phyloP scores from a whole-genome alignment of 2,113 vertebrate species.

The Vombatus ursinus region DNA sequence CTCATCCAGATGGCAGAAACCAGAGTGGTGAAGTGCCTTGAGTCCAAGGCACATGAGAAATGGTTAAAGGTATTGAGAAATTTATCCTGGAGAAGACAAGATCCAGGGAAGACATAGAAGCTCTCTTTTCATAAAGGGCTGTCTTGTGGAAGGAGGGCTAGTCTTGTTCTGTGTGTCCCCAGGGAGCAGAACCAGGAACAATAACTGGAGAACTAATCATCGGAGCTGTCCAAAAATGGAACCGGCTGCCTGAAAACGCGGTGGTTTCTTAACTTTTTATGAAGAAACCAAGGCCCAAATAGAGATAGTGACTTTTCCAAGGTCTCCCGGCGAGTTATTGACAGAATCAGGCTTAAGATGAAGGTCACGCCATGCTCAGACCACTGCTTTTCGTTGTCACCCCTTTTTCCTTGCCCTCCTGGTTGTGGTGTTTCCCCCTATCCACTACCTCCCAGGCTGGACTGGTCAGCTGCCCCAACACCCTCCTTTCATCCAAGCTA shows the following conservation, averaged over 20 bases:
- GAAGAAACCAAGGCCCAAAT: not conserved
- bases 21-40: not conserved
- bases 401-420: not conserved
- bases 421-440: not conserved
- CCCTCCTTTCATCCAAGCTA: slow-evolving; percentile 8
- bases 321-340: not conserved
- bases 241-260: not conserved
- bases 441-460: not conserved
- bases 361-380: slow-evolving; percentile 37
- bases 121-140: not conserved
- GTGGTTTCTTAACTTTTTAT: not conserved
- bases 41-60: not conserved
- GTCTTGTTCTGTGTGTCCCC: not conserved
- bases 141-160: not conserved
- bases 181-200: not conserved
- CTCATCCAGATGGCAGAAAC: not conserved
- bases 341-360: not conserved
- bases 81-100: not conserved
- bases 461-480: not conserved
- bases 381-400: slow-evolving; percentile 10
- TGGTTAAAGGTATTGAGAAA: not conserved
- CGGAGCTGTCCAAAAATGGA: not conserved
- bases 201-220: not conserved
- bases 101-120: not conserved
- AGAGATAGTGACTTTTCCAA: not conserved